Conservation (phyloP, 2,113 vertebrate species). For the Pholis gunnellus region DNA sequence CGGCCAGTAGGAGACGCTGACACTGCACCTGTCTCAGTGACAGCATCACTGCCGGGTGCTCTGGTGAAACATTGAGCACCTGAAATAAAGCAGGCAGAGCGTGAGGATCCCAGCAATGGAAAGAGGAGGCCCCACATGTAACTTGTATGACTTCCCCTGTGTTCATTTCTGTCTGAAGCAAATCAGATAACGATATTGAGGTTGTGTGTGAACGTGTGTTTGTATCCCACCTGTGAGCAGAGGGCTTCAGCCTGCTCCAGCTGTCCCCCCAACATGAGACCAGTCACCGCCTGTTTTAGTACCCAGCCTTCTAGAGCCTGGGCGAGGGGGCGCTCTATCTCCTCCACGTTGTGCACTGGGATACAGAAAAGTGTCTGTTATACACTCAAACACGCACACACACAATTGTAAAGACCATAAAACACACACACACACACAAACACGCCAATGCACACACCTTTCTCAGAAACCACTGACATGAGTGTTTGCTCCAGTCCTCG, state of each 20-base stretch:
- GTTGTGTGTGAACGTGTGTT: background rate
- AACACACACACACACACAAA: background rate
- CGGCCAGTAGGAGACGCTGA: slow-evolving; percentile 86
- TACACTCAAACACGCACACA: background rate
- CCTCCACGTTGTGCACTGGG: slow-evolving; percentile 84
- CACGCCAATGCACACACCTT: slow-evolving; percentile 77
- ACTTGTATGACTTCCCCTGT: background rate
- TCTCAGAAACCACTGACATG: slow-evolving; percentile 88
- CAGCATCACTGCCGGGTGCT: slow-evolving; percentile 88
- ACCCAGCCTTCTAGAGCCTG: slow-evolving; percentile 90
- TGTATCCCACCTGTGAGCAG: slow-evolving; percentile 88
- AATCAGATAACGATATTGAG: background rate
- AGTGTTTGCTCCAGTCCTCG: slow-evolving; percentile 84
- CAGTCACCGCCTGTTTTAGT: slow-evolving; percentile 89
- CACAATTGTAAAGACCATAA: background rate
- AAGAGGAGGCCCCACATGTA: background rate
- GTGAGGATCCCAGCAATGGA: background rate
- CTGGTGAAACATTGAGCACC: slow-evolving; percentile 88
- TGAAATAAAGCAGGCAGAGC: slow-evolving; percentile 62
- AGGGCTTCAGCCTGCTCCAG: slow-evolving; percentile 91
- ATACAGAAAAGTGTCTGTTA: slow-evolving; percentile 17
- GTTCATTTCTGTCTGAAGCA: background rate
- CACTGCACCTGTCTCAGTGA: slow-evolving; percentile 93
- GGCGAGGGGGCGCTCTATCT: slow-evolving; percentile 81
- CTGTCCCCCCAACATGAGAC: slow-evolving; percentile 85